These are phyloP conservation scores for Pelosia muscerda DNA, from an alignment of 2,888 invertebrate species.

Conservation along the genomic window DNA sequence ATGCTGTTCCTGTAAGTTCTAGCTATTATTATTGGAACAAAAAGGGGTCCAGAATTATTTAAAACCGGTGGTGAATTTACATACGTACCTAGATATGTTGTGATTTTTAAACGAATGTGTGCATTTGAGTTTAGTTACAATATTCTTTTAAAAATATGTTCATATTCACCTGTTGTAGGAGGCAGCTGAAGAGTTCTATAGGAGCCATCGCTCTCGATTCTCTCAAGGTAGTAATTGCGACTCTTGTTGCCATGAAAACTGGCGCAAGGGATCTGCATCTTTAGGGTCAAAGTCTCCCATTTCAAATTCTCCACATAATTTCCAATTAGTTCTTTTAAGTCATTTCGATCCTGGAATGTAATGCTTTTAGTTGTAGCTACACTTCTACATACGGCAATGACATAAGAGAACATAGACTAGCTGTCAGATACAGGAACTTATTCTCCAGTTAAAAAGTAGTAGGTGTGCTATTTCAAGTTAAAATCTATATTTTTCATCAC, in stretches of 20 bases:
- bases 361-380: neutral
- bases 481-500: too few species aligned
- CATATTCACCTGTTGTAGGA: conserved; percentile 55
- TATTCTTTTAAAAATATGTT: neutral
- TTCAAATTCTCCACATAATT: conserved; percentile 71
- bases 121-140: neutral
- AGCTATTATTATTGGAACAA: too few species aligned
- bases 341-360: conserved; percentile 64
- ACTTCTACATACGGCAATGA: too few species aligned
- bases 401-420: too few species aligned
- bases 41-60: too few species aligned
- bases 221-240: conserved; percentile 71
- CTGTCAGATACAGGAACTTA: too few species aligned
- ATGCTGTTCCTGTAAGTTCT: too few species aligned
- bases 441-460: neutral
- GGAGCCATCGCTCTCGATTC: conserved; percentile 69
- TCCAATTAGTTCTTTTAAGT: conserved; percentile 62
- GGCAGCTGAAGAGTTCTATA: conserved; percentile 75
- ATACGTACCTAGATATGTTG: too few species aligned
- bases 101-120: too few species aligned
- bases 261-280: conserved; percentile 76
- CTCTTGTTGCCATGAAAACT: conserved; percentile 57
- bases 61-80: too few species aligned
- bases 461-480: too few species aligned
- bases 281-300: conserved; percentile 70